phyloP scores from a whole-genome alignment of 1,140 invertebrate species.

The Ectropis grisescens region DNA sequence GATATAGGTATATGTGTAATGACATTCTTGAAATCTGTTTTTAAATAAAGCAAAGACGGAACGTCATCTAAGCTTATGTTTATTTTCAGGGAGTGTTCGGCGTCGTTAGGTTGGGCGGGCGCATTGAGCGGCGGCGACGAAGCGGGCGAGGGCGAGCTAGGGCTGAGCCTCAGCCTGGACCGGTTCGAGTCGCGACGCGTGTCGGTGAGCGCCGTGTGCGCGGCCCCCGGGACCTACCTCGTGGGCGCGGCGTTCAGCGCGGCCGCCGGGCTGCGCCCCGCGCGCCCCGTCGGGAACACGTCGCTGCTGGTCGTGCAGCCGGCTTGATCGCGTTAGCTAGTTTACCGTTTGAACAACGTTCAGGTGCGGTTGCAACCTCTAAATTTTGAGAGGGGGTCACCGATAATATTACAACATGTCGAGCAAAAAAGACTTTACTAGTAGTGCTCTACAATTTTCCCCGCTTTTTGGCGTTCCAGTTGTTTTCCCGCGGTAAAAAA shows the following conservation, averaged over 20 bases:
- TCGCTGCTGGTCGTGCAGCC: constrained; percentile 52
- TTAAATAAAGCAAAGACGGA: too few relatives aligned
- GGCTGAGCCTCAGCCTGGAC: constrained; percentile 38
- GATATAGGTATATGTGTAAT: too few relatives aligned
- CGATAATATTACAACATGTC: too few relatives aligned
- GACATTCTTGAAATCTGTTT: too few relatives aligned
- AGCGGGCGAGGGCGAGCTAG: constrained; percentile 30
- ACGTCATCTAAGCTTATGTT: too few relatives aligned
- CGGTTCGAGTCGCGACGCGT: constrained; percentile 41
- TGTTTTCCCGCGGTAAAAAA: too few relatives aligned
- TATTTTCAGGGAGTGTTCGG: constrained; percentile 41
- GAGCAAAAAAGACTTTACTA: too few relatives aligned
- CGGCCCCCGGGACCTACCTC: constrained; percentile 53
- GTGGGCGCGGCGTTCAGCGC: constrained; percentile 45
- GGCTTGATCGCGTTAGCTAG: constrained; percentile 1
- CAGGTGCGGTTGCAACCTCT: too few relatives aligned
- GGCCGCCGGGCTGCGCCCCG: constrained; percentile 14
- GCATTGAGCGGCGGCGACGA: constrained; percentile 28
- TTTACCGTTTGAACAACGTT: too few relatives aligned
- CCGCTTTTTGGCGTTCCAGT: too few relatives aligned
- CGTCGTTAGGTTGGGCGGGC: constrained; percentile 49
- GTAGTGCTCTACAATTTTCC: too few relatives aligned
- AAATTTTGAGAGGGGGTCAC: too few relatives aligned
- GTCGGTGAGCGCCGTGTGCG: constrained; percentile 42
- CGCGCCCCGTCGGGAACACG: constrained; percentile 38